Evolutionary conservation across 1,140 invertebrate species (phyloP), one percentile per base, ranked within the genome.

Genomic region (Diachasmimorpha longicaudata): DNA sequence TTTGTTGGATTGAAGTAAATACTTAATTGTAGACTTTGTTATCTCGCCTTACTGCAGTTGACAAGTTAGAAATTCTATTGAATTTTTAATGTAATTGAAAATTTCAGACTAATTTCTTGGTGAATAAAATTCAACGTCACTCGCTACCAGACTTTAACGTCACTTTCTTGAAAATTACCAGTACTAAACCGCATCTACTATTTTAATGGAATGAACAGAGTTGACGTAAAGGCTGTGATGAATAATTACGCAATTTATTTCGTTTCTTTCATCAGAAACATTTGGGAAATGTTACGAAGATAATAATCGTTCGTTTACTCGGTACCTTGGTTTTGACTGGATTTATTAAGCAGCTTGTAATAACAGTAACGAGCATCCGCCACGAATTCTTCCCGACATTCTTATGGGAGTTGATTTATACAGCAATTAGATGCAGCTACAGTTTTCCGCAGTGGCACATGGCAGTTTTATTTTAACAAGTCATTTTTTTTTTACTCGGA

Each of bases 341-440:
- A 63, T 63, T 63, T 63, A 63, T 63, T 63, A 63, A 63, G 19
- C 58, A 63, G 58, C 58, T 63, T 63, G 58, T 63, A 63, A 63
- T 63, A 63, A 63, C 58, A 23, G 58, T 63, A 63, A 63, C 58
- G 58, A 63, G 58, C 58, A 63, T 63, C 58, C 58, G 19, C 58
- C 58, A 14, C 58, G 58, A 63, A 63, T 23, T 63, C 58, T 63
- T 63, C 58, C 23, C 58, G 58, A 63, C 58, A 63, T 63, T 63
- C 58, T 63, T 63, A 63, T 63, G 58, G 58, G 19, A 25, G 58
- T 25, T 63, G 58, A 63, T 63, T 63, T 63, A 63, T 63, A 63
- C 19, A 63, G 58, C 58, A 63, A 63, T 63, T 63, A 63, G 58
- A 11, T 63, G 58, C 58, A 63, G 58, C 58, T 25, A 23, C 58